A percentile compares a stretch with the other conserved stretches of the same genome.
phyloP scores from a whole-genome alignment of 2,113 vertebrate species.

The Pandion haliaetus region DNA sequence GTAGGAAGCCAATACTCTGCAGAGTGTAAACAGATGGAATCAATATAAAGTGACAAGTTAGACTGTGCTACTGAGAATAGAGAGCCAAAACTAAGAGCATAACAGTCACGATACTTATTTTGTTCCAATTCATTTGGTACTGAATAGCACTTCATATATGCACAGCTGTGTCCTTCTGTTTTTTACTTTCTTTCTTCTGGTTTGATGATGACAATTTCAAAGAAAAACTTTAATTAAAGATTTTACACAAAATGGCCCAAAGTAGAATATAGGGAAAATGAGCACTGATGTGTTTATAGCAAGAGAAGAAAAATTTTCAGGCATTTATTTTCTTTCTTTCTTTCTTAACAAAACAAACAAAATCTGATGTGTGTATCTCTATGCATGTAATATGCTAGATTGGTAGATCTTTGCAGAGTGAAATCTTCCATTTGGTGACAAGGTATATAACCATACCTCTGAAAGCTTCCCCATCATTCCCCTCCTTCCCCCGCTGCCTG shows the following conservation, averaged over 20 bases:
- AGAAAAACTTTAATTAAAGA: conserved; percentile 83
- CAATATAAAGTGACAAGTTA: conserved; percentile 84
- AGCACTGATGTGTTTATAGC: conserved; percentile 73
- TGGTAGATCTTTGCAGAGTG: neutral
- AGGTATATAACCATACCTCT: neutral
- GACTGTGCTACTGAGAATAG: conserved; percentile 73
- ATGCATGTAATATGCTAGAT: neutral
- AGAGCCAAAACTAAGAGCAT: conserved; percentile 75
- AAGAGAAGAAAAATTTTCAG: conserved; percentile 43
- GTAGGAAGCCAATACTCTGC: conserved; percentile 79
- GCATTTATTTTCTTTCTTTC: conserved; percentile 11
- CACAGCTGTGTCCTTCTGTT: conserved; percentile 80
- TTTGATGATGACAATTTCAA: conserved; percentile 78
- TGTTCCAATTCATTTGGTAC: conserved; percentile 83
- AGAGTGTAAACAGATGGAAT: conserved; percentile 86
- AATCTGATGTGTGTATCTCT: neutral
- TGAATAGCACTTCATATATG: conserved; percentile 77
- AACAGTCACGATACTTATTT: conserved; percentile 71
- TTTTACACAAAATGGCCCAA: conserved; percentile 77
- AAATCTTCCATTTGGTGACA: neutral
- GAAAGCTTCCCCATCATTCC: neutral
- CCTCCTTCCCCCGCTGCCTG: neutral
- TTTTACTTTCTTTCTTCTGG: conserved; percentile 73
- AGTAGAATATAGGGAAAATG: conserved; percentile 75
- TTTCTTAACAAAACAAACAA: conserved; percentile 35